Conservation (phyloP, 1,140 invertebrate species). For the Drosophila bocki region DNA sequence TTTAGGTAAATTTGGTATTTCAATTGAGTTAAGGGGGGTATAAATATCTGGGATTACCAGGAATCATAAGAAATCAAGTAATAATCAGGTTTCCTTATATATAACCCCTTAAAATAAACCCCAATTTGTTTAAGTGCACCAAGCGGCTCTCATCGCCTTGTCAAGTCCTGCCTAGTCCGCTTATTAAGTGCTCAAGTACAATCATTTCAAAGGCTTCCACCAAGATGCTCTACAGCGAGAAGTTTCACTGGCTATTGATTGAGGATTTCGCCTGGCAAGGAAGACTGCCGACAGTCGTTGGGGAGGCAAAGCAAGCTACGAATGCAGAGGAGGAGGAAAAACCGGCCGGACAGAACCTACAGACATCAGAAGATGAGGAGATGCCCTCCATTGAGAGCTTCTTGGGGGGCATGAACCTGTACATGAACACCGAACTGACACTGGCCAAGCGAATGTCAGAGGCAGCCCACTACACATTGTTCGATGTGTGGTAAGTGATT, state of each 20-base stretch:
- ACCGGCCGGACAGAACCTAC: slow-evolving; percentile 23
- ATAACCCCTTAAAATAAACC: background rate
- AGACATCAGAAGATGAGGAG: slow-evolving; percentile 20
- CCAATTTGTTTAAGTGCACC: background rate
- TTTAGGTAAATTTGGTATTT: background rate
- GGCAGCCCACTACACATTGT: slow-evolving; percentile 66
- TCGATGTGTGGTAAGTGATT: slow-evolving; percentile 75
- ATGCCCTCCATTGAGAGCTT: slow-evolving; percentile 75
- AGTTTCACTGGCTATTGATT: slow-evolving; percentile 85
- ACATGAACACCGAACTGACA: slow-evolving; percentile 83
- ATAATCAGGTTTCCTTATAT: background rate
- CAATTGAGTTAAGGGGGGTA: background rate
- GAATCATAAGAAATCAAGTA: background rate
- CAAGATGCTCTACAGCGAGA: slow-evolving; percentile 82
- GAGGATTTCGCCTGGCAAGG: slow-evolving; percentile 79
- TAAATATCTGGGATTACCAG: background rate
- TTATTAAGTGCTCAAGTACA: slow-evolving; percentile 74
- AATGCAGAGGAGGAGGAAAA: background rate
- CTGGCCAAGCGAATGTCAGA: slow-evolving; percentile 70
- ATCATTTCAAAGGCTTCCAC: slow-evolving; percentile 80
- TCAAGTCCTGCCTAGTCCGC: slow-evolving; percentile 24
- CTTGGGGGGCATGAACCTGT: slow-evolving; percentile 80
- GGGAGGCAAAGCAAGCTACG: background rate
- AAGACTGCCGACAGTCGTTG: slow-evolving; percentile 25
- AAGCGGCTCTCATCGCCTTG: background rate